These are phyloP conservation scores for Procambarus virginalis DNA, from an alignment of 1,140 invertebrate genomes.

Conservation along the genomic window DNA sequence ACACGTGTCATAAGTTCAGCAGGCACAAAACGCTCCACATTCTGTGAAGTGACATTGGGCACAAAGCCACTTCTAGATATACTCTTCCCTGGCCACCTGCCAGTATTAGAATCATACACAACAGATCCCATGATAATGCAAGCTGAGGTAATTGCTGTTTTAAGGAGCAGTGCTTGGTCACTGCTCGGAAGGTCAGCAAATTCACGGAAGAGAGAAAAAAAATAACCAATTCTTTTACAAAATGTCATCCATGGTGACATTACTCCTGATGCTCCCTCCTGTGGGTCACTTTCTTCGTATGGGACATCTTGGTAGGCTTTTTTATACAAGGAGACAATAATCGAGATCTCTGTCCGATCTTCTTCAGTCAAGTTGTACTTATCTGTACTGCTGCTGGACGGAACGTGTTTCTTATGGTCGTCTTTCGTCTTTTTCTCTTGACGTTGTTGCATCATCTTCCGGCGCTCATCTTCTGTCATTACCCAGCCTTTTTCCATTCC, in stretches of 20 bases:
- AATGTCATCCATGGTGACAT: constrained; percentile 70
- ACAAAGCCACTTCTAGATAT: constrained; percentile 49
- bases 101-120: constrained; percentile 61
- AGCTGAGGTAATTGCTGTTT: constrained; percentile 69
- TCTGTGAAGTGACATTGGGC: constrained; percentile 57
- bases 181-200: constrained; percentile 61
- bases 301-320: constrained; percentile 69
- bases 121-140: constrained; percentile 70
- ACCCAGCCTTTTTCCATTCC: constrained; percentile 77
- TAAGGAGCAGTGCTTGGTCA: constrained; percentile 65
- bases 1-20: constrained; percentile 63
- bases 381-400: background rate
- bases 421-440: constrained; percentile 71
- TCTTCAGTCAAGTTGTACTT: constrained; percentile 60
- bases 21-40: constrained; percentile 63
- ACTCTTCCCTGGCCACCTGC: constrained; percentile 51
- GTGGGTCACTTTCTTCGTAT: constrained; percentile 36
- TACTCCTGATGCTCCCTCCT: constrained; percentile 53
- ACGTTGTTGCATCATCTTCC: constrained; percentile 72
- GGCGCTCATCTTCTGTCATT: constrained; percentile 75
- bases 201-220: constrained; percentile 68
- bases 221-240: constrained; percentile 67
- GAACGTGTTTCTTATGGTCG: constrained; percentile 22
- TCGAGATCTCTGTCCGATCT: constrained; percentile 61
- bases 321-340: constrained; percentile 64